phyloP scores from a whole-genome alignment of 2,888 invertebrate species.

The Pyrgus malvae region DNA sequence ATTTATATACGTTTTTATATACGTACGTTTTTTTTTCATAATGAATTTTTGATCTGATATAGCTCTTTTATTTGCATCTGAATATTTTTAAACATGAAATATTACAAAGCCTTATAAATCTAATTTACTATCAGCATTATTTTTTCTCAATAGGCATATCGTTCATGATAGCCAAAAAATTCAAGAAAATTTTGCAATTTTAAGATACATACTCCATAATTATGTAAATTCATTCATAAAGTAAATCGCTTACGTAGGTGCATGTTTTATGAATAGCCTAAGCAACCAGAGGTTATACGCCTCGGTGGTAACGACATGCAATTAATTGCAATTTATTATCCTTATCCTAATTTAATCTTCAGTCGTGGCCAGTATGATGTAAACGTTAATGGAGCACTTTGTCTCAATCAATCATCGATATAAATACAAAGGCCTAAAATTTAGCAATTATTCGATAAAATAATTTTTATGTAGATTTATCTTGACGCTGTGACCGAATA shows the following conservation, averaged over 20 bases:
- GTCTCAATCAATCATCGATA: slow-evolving; percentile 17
- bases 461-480: too few species aligned
- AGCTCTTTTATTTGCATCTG: too few species aligned
- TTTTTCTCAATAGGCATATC: too few species aligned
- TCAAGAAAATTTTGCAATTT: too few species aligned
- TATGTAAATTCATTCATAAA: too few species aligned
- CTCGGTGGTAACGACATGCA: slow-evolving; percentile 10
- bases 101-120: too few species aligned
- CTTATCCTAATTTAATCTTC: slow-evolving; percentile 19
- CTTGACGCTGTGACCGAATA: background rate
- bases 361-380: slow-evolving; percentile 2
- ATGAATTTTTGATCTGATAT: too few species aligned
- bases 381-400: background rate
- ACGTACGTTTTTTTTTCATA: too few species aligned
- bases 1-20: too few species aligned
- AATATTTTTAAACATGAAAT: too few species aligned
- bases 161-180: too few species aligned
- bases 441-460: background rate
- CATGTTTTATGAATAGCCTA: background rate
- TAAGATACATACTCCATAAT: background rate
- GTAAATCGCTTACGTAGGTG: background rate
- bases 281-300: slow-evolving; percentile 9
- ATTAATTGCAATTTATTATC: slow-evolving; percentile 24
- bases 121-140: too few species aligned
- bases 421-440: slow-evolving; percentile 6